A percentile compares a stretch with the other conserved stretches of the same genome.
Conservation (phyloP, 1,140 invertebrate genomes). For the Lerema accius region DNA sequence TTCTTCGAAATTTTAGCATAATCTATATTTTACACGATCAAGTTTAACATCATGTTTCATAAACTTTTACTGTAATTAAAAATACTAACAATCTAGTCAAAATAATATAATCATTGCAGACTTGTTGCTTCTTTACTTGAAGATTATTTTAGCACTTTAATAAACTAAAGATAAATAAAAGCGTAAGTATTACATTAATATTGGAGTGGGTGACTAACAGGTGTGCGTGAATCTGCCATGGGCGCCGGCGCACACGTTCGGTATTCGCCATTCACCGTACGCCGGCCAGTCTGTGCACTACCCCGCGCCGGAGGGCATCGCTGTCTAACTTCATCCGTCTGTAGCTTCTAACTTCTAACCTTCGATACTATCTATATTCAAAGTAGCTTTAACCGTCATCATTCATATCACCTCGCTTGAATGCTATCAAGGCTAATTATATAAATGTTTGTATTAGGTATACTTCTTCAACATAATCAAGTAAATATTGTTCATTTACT, state of each 20-base stretch:
- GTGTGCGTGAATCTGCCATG: slow-evolving; percentile 78
- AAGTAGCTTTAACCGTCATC: slow-evolving; percentile 12
- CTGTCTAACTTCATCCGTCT: slow-evolving; percentile 57
- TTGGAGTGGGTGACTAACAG: slow-evolving; percentile 52
- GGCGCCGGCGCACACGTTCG: slow-evolving; percentile 88
- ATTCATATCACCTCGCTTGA: slow-evolving; percentile 12
- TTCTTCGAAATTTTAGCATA: not conserved
- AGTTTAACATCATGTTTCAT: not conserved
- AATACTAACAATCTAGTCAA: too few relatives aligned
- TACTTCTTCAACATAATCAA: not conserved
- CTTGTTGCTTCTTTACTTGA: too few relatives aligned
- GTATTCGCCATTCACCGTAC: slow-evolving; percentile 89
- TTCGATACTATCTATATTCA: slow-evolving; percentile 16
- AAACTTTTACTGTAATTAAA: slow-evolving; percentile 2
- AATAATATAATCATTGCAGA: too few relatives aligned
- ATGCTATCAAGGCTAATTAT: not conserved
- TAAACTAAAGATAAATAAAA: not conserved
- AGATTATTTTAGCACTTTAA: too few relatives aligned
- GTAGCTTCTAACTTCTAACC: slow-evolving; percentile 50
- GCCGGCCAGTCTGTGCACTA: slow-evolving; percentile 77
- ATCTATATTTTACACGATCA: not conserved
- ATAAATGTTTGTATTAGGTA: not conserved
- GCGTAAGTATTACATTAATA: slow-evolving; percentile 4
- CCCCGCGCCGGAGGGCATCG: slow-evolving; percentile 68
- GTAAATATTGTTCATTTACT: slow-evolving; percentile 3